phyloP scores from a whole-genome alignment of 2,113 vertebrate genomes.

The Morone chrysops region DNA sequence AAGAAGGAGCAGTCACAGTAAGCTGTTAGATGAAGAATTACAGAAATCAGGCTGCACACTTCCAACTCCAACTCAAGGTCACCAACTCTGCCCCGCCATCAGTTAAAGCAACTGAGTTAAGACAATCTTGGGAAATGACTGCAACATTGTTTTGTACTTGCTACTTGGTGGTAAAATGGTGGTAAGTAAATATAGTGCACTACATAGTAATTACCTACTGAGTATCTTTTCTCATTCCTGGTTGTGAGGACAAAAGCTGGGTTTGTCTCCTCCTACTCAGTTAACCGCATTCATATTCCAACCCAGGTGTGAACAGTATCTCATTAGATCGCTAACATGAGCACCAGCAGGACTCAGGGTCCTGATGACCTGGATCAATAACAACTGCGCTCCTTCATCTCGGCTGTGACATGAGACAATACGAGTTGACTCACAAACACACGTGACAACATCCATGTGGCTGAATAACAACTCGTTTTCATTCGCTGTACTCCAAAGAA shows the following conservation, averaged over 20 bases:
- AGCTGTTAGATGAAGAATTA: neutral
- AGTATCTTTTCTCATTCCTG: neutral
- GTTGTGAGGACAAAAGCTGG: slow-evolving; percentile 13
- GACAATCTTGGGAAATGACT: neutral
- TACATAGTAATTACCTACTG: neutral
- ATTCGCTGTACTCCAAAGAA: neutral
- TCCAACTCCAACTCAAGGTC: neutral
- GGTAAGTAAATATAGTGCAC: neutral
- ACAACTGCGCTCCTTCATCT: slow-evolving; percentile 13
- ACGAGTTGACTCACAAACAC: slow-evolving; percentile 12
- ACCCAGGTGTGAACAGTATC: slow-evolving; percentile 23
- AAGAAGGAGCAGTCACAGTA: neutral
- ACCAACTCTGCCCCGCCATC: neutral
- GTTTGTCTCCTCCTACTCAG: slow-evolving; percentile 25
- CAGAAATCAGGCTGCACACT: neutral
- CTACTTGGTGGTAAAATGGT: neutral
- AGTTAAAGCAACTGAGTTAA: neutral
- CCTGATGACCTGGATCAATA: slow-evolving; percentile 54
- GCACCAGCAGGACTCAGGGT: slow-evolving; percentile 32
- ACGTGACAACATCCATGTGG: neutral
- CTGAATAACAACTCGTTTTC: neutral
- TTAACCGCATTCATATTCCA: slow-evolving; percentile 43
- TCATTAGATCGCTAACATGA: slow-evolving; percentile 44
- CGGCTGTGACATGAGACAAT: slow-evolving; percentile 22
- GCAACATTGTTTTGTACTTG: slow-evolving; percentile 3